Conservation (phyloP, 2,888 invertebrate genomes). For the Clanis bilineata region DNA sequence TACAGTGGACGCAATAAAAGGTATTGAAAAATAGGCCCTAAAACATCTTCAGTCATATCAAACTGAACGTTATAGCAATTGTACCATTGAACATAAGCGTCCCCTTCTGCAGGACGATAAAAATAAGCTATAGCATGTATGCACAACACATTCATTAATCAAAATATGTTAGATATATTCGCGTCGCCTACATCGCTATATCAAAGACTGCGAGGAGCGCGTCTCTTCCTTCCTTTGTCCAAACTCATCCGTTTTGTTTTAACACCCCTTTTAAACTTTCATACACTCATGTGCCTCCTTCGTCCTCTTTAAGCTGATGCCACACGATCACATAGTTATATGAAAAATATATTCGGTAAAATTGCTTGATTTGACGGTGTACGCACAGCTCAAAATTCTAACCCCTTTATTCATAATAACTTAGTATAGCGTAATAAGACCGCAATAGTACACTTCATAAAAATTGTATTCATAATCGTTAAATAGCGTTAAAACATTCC, state of each 20-base stretch:
- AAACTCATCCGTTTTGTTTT: slow-evolving; percentile 80
- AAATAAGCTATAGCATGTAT: slow-evolving; percentile 15
- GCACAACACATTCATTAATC: slow-evolving; percentile 63
- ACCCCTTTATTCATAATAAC: no score
- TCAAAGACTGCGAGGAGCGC: slow-evolving; percentile 68
- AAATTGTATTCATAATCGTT: no score
- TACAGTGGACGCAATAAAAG: no score
- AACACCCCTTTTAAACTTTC: slow-evolving; percentile 79
- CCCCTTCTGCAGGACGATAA: neutral
- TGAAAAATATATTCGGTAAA: neutral
- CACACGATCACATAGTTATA: slow-evolving; percentile 31
- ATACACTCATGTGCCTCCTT: slow-evolving; percentile 70
- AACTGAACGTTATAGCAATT: neutral
- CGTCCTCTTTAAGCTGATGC: slow-evolving; percentile 41
- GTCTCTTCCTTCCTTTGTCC: slow-evolving; percentile 79
- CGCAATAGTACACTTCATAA: no score
- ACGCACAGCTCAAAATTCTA: no score
- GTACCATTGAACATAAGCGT: neutral
- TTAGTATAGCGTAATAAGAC: no score
- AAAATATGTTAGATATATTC: slow-evolving; percentile 74
- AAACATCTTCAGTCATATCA: neutral
- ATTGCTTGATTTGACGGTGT: neutral
- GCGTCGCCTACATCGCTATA: slow-evolving; percentile 55
- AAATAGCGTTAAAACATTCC: no score
- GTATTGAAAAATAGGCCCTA: neutral